Base-by-base conservation (phyloP, 2,888 invertebrate species). In the Conchocele bisecta region DNA sequence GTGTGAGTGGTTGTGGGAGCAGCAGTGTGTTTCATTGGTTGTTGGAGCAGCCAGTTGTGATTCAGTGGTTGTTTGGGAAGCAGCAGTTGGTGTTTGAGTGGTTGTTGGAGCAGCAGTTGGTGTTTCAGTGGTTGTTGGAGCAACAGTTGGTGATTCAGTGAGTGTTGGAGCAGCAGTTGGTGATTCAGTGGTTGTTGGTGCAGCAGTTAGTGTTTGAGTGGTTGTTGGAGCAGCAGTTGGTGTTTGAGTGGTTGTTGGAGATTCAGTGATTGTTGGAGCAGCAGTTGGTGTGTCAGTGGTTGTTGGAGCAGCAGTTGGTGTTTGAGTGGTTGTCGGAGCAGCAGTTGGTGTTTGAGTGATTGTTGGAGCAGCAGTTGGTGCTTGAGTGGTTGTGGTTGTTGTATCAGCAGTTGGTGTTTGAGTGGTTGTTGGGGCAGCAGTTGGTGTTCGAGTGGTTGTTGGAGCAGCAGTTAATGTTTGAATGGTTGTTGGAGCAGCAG, bases 61-160 rank as follows among this genome's bases (percentile, higher is more conserved):
- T 53, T 11, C 17, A 20, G 9, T 31, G 15, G 26, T 41, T 7
- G 22, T 31, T 31, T 59, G 17, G 44, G 50, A 33, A 29, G 48
- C 42, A 20, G 39, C 20, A 13, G 53, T 39, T n/a, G 26, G 39
- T 57, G 37, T 48, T 48, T 58, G 28, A 48, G 33, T 44, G 54
- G 65, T 42, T 53, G 64, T 28, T 2, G 50, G n/a, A 46, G 44
- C 44, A 22, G 37, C 7, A 29, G 35, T 28, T 28, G 50, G 26
- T 50, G 42, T 17, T 44, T 28, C 13, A 24, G 35, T 42, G 42
- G 59, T 48, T 41, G 59, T 42, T 54, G 50, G 5, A 39, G 50
- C 39, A n/a, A 26, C 33, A 29, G 50, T 35, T 33, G 37, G 3
- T 31, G 33, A 28, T 59, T 7, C 17, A 20, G 28, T 17, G 28